phyloP scores from a whole-genome alignment of 2,888 invertebrate species.

The Orthosia incerta region DNA sequence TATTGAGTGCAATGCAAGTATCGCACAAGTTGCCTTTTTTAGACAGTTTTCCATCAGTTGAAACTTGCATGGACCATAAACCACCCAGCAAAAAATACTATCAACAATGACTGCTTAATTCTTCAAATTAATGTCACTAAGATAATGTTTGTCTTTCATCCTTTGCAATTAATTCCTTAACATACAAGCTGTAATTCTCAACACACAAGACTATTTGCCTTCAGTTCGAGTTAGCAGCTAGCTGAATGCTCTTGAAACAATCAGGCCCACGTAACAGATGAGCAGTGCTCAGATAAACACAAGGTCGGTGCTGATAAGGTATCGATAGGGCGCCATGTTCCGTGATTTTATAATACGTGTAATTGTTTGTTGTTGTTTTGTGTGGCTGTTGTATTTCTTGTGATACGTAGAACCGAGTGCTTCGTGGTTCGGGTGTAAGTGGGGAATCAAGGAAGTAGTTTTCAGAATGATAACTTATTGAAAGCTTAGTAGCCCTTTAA shows the following conservation, averaged over 20 bases:
- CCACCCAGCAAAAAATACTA: too few relatives aligned
- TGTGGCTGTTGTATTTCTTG: background rate
- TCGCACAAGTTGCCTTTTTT: slow-evolving; percentile 2
- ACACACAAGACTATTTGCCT: slow-evolving; percentile 10
- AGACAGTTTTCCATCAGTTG: background rate
- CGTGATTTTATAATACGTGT: slow-evolving; percentile 62
- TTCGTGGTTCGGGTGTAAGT: background rate
- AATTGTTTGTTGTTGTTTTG: slow-evolving; percentile 55
- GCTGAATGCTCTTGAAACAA: slow-evolving; percentile 54
- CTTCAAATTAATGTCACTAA: background rate
- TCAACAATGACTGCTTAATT: too few relatives aligned
- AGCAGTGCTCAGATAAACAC: slow-evolving; percentile 54
- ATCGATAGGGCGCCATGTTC: slow-evolving; percentile 50
- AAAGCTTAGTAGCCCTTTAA: background rate
- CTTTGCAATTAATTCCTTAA: background rate
- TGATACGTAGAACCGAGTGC: background rate
- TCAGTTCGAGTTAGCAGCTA: slow-evolving; percentile 31
- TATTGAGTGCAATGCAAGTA: slow-evolving; percentile 12
- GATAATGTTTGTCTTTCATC: background rate
- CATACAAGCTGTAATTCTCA: background rate
- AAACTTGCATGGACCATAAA: too few relatives aligned
- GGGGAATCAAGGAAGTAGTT: background rate
- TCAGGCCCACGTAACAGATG: slow-evolving; percentile 52
- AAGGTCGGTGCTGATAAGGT: slow-evolving; percentile 61
- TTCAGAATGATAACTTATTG: too few relatives aligned